Base-by-base conservation (phyloP, 1,140 invertebrate species). In the Bombus superbus region DNA sequence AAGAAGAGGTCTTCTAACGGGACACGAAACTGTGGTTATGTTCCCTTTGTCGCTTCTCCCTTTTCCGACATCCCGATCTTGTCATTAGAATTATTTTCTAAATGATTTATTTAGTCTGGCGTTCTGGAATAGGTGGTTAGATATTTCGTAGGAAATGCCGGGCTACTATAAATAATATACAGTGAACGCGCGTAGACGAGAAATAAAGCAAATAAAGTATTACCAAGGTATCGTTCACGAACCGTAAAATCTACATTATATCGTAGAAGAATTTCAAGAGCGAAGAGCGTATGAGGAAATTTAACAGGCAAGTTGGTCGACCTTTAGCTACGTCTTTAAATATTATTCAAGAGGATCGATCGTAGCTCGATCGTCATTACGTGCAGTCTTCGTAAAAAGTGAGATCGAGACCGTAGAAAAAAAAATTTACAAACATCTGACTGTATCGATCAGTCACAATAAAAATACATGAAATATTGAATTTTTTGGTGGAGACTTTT, bases 291-390 rank as follows among this genome's bases (percentile, higher is more conserved):
- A 32, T 44, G 25, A 40, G 57, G 4, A 53, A 81, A 88, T 13
- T 28, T 78, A 57, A 22, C 28, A 66, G 32, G 4, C 62, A 68
- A 32, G 42, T 38, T 64, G 35, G 75, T n/a, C 25, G 75, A 57
- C 78, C 86, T 77, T 68, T 68, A 42, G 32, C 44, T 35, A 42
- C 10, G 66, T 82, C 44, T 72, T 82, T 77, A 86, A 81, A 78
- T 86, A 89, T 87, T 81, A 69, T 44, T 79, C 88, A 32, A 71
- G 32, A 59, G 32, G 15, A 87, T 87, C 62, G 88, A 89, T 89
- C 76, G 74, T 78, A 2, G 35, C 42, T 15, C 44, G 42, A 57
- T 38, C 53, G 69, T 35, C 35, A 42, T 40, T 72, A 28, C 1
- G 0, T 57, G 18, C 10, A 72, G 66, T 83, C 71, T 72, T 44